Conservation (phyloP, 2,113 vertebrate species). For the Drymodes brunneopygia region DNA sequence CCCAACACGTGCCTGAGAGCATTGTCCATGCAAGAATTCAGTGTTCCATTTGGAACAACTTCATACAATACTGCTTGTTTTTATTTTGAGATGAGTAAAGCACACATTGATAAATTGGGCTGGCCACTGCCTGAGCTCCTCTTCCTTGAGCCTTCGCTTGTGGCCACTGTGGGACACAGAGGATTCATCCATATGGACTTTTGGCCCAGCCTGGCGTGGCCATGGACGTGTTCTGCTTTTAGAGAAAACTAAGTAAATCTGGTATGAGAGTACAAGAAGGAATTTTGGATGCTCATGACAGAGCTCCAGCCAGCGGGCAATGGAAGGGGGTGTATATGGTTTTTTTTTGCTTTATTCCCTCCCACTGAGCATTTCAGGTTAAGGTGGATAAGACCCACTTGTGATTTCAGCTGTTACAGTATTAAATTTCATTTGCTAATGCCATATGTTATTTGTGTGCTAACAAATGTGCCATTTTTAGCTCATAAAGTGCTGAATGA, state of each 20-base stretch:
- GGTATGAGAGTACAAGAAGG: not conserved
- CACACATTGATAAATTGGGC: rapidly evolving
- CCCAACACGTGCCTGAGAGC: not conserved
- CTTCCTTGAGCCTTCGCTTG: not conserved
- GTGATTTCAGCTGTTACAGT: not conserved
- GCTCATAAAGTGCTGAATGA: not conserved
- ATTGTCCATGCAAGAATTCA: not conserved
- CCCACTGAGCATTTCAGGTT: not conserved
- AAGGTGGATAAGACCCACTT: not conserved
- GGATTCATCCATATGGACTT: rapidly evolving
- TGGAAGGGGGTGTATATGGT: not conserved
- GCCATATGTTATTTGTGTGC: not conserved
- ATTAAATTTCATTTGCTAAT: not conserved
- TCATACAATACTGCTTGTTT: not conserved
- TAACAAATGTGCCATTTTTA: not conserved
- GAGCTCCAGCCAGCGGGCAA: rapidly evolving
- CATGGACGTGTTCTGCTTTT: not conserved
- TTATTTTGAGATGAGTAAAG: not conserved
- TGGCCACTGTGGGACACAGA: not conserved
- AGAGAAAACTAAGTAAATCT: not conserved
- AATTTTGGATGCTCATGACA: not conserved
- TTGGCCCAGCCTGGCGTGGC: not conserved
- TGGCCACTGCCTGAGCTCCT: not conserved
- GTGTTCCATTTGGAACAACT: not conserved
- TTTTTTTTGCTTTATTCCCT: not conserved